These are phyloP conservation scores for Asbolus verrucosus DNA, from an alignment of 1,140 invertebrate genomes.

Conservation along the genomic window DNA sequence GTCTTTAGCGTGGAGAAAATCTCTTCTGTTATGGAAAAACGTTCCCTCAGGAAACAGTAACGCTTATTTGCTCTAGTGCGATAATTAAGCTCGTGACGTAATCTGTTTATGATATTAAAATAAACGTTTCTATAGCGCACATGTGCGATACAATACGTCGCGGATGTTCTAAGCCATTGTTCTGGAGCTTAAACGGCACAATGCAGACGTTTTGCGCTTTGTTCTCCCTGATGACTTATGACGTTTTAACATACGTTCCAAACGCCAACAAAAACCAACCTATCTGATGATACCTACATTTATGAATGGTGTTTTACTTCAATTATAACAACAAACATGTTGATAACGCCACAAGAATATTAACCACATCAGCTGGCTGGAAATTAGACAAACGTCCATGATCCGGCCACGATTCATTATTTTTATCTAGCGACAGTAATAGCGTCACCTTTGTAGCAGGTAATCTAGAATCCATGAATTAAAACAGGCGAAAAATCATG, in stretches of 20 bases:
- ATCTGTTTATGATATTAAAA: slow-evolving; percentile 43
- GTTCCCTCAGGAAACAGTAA: neutral
- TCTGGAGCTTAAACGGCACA: slow-evolving; percentile 45
- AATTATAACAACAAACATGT: neutral
- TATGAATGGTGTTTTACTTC: slow-evolving; percentile 21
- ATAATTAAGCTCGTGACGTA: slow-evolving; percentile 30
- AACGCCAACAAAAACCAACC: slow-evolving; percentile 42
- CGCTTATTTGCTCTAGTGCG: slow-evolving; percentile 31
- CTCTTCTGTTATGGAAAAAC: slow-evolving; percentile 1
- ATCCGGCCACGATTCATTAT: too few relatives aligned
- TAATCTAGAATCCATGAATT: slow-evolving; percentile 19
- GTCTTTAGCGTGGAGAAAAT: too few relatives aligned
- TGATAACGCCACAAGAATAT: neutral
- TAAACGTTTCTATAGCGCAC: slow-evolving; percentile 40
- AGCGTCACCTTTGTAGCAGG: neutral
- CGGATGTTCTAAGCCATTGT: slow-evolving; percentile 46
- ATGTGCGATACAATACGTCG: slow-evolving; percentile 39
- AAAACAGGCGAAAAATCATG: neutral
- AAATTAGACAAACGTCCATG: too few relatives aligned
- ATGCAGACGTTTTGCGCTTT: slow-evolving; percentile 49
- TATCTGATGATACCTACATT: slow-evolving; percentile 42
- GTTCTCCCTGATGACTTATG: slow-evolving; percentile 50
- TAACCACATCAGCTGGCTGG: too few relatives aligned
- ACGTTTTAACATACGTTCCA: slow-evolving; percentile 50
- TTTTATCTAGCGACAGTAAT: too few relatives aligned